Base-by-base conservation (phyloP, 2,797 vertebrate genomes). In the Gastrophryne carolinensis region DNA sequence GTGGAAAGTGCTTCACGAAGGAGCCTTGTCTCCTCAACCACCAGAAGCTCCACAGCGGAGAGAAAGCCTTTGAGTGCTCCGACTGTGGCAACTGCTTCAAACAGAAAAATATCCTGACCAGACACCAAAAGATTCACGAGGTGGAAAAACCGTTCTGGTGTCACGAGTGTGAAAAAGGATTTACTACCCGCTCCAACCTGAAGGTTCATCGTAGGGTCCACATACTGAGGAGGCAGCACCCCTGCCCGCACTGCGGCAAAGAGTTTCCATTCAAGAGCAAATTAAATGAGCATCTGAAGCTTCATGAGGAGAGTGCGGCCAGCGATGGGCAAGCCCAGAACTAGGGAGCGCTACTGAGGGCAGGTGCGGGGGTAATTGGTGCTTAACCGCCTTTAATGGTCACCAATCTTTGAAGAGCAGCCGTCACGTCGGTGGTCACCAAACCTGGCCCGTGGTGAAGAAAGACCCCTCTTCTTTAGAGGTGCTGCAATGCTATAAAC, bases 151-250 rank as follows among this genome's bases (percentile, higher is more conserved):
- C 67, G 0, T 79, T 66, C 24, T 63, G 61, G 24, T 93, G 92
- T 24, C 75, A 79, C 19, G 83, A 88, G 27, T 93, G 91, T 75
- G 84, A 87, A 71, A 91, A 86, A 79, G 88, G 89, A 1, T 86
- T 86, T 60, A 80, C 80, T 57, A 80, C 81, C 17, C 80, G 79
- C 5, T 70, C 86, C 2, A 90, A 91, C 70, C 89, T 94, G 1
- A 66, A 83, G 9, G 81, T 88, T 72, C 90, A 93, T 37, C 85
- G 86, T 80, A 80, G 85, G 24, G 83, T 83, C 69, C 92, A 93
- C 79, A 83, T 82, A 1, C 80, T 82, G 37, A 81, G 84, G 61
- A 84, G 82, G 19, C 80, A 83, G 6, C 84, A 83, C 12, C 52
- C 75, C 2, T 86, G 82, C 79, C 34, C 73, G 1, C 70, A 76